Evolutionary conservation across 2,797 vertebrate genomes (phyloP), one percentile per base, ranked within the genome.

Genomic region (Tadarida brasiliensis): DNA sequence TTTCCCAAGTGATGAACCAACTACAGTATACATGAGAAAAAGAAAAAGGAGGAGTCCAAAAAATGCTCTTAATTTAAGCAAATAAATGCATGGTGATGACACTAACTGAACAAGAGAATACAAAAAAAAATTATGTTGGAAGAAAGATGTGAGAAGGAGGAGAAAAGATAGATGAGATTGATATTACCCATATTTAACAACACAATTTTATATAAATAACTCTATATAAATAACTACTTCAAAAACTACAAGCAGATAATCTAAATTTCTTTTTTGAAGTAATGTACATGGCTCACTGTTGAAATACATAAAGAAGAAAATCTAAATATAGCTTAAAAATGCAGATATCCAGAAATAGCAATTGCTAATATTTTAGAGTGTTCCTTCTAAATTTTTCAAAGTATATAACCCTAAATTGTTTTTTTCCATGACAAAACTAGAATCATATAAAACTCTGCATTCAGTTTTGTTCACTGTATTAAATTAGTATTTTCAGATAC

Each of bases 181-280:
- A 33, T 49, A 80, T 22, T 91, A 59, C 51, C 49, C 17, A 28
- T 71, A 80, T 49, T 73, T 74, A 67, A 30, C 65, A 67, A 67
- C 33, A 33, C 63, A 65, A 30, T 65, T 65, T 30, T 65, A 65
- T n/a, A 65, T n/a, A 65, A n/a, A 65, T 12, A 67, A 67, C 5
- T 70, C 2, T 19, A 78, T 49, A 49, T 14, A 88, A 94, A 63
- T 35, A 80, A 83, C 22, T 47, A 76, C 20, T 15, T 83, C 86
- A 78, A 63, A 93, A 94, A 96, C 44, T 82, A 78, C n/a, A 91
- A 63, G 76, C n/a, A 54, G 44, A 49, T 35, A 16, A 88, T 70
- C 22, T 71, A 61, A 47, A 82, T 68, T 87, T 91, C 30, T 44
- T 61, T 73, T 56, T 74, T 71, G n/a, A 63, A 93, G 30, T 16